Conservation (phyloP, 2,888 invertebrate species). For the Drosophila peninsularis region DNA sequence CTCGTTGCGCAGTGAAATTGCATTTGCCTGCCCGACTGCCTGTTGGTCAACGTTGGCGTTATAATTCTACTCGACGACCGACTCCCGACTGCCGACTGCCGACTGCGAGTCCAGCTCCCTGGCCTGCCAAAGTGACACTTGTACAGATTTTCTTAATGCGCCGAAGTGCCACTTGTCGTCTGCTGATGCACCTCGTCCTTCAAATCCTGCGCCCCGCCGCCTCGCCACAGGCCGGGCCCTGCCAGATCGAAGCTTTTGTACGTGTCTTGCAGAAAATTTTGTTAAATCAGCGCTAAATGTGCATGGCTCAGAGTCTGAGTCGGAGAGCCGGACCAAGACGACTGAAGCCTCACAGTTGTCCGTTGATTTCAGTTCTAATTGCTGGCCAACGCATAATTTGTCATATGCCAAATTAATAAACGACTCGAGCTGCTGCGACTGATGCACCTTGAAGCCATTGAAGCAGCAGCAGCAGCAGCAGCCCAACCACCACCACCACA, state of each 20-base stretch:
- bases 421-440: constrained; percentile 45
- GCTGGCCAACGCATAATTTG: constrained; percentile 74
- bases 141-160: constrained; percentile 80
- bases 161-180: constrained; percentile 81
- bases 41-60: constrained; percentile 69
- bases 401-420: constrained; percentile 80
- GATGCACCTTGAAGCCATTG: constrained; percentile 42
- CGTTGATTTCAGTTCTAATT: constrained; percentile 66
- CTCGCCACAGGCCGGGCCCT: constrained; percentile 2
- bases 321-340: constrained; percentile 11
- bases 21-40: constrained; percentile 43
- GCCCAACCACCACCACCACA: background rate
- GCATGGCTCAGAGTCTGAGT: constrained; percentile 10
- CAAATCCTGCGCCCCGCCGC: background rate
- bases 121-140: constrained; percentile 77
- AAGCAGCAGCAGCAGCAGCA: background rate
- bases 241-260: constrained; percentile 70
- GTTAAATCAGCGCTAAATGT: constrained; percentile 70
- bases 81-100: background rate
- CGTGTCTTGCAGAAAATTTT: constrained; percentile 69
- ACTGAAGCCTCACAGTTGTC: constrained; percentile 44
- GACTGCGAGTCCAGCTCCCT: constrained; percentile 13
- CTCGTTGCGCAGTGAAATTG: constrained; percentile 70
- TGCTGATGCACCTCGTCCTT: constrained; percentile 67
- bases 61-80: constrained; percentile 59